These are phyloP conservation scores for Drosophila demipolita DNA, from an alignment of 2,888 invertebrate species.

Conservation along the genomic window DNA sequence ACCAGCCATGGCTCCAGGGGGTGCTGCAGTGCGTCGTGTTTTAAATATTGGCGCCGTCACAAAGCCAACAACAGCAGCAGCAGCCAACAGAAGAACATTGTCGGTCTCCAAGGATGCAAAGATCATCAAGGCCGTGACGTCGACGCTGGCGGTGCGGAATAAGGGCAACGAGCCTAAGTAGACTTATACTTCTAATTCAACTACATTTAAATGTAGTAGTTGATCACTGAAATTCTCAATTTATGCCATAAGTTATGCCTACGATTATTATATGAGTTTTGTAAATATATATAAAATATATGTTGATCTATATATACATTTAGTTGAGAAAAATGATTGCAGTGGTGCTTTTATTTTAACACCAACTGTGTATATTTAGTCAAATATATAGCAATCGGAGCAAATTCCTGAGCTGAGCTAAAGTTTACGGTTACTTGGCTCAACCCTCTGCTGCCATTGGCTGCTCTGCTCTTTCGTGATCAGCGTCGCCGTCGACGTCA, in stretches of 20 bases:
- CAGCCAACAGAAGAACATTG: slow-evolving; percentile 21
- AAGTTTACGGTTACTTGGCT: slow-evolving; percentile 30
- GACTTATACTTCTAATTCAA: background rate
- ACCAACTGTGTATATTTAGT: slow-evolving; percentile 2
- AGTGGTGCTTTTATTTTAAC: background rate
- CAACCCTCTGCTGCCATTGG: slow-evolving; percentile 10
- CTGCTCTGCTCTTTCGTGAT: background rate
- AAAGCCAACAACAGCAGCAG: slow-evolving; percentile 26
- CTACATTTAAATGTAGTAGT: slow-evolving; percentile 24
- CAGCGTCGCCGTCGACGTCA: slow-evolving; percentile 5
- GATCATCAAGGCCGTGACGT: slow-evolving; percentile 47
- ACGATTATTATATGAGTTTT: slow-evolving; percentile 8
- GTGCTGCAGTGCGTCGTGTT: slow-evolving; percentile 61
- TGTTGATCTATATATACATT: slow-evolving; percentile 46
- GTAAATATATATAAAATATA: slow-evolving; percentile 34
- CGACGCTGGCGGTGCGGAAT: slow-evolving; percentile 23
- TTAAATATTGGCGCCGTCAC: slow-evolving; percentile 54
- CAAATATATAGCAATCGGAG: slow-evolving; percentile 11
- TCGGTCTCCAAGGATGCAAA: slow-evolving; percentile 51
- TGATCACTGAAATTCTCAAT: slow-evolving; percentile 17
- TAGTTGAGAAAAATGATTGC: background rate
- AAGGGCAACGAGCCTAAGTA: slow-evolving; percentile 22
- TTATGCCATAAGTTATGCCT: slow-evolving; percentile 49
- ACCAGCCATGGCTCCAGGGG: slow-evolving; percentile 45
- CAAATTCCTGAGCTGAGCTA: slow-evolving; percentile 27